These are phyloP conservation scores for Linnaemya vulpina DNA, from an alignment of 2,888 invertebrate species.

Conservation along the genomic window DNA sequence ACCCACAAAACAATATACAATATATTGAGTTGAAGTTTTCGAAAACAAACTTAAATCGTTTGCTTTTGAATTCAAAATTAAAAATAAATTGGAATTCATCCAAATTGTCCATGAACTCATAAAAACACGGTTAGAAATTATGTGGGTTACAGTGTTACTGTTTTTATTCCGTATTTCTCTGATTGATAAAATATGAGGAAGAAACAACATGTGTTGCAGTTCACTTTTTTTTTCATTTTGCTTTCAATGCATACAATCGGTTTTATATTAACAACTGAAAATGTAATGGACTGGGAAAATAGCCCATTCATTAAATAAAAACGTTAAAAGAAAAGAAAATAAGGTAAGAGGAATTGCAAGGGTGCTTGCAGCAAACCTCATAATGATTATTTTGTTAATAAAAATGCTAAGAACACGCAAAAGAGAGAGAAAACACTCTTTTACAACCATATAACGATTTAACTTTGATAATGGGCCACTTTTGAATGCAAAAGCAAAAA, in stretches of 20 bases:
- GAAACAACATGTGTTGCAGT: slow-evolving; percentile 7
- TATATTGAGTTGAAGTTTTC: too few species aligned
- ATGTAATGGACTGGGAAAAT: background rate
- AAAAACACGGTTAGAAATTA: too few species aligned
- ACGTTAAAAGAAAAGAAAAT: background rate
- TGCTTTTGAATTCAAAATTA: too few species aligned
- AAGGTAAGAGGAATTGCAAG: slow-evolving; percentile 18
- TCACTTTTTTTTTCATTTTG: background rate
- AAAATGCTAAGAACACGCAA: slow-evolving; percentile 29
- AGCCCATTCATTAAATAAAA: slow-evolving; percentile 17
- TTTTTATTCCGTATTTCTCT: background rate
- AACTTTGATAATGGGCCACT: slow-evolving; percentile 59
- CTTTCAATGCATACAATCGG: slow-evolving; percentile 1
- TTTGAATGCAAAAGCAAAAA: slow-evolving; percentile 27
- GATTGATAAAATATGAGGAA: slow-evolving; percentile 1
- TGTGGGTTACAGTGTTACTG: too few species aligned
- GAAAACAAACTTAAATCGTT: too few species aligned
- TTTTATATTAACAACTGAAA: slow-evolving; percentile 13
- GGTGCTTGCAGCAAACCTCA: slow-evolving; percentile 45
- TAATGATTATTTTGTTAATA: slow-evolving; percentile 51
- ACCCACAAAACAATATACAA: too few species aligned
- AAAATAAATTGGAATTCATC: too few species aligned
- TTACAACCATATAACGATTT: slow-evolving; percentile 3
- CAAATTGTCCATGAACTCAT: too few species aligned
- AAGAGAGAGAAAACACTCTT: background rate